Percentiles rank a stretch among this genome's conserved stretches.
phyloP scores from a whole-genome alignment of 2,888 invertebrate genomes.

The Euphydryas editha region DNA sequence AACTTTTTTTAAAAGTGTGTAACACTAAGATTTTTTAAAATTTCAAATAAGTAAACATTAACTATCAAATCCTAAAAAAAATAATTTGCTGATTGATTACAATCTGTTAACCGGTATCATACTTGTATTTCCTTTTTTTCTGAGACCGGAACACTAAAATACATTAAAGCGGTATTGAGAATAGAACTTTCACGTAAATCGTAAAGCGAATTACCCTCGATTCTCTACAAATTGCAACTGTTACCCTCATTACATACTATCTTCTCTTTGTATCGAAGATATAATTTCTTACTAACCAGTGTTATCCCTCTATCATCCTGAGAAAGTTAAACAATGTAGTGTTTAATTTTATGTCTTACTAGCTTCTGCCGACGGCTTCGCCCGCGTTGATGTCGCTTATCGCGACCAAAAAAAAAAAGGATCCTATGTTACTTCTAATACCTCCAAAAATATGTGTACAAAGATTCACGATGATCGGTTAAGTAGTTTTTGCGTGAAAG shows the following conservation, averaged over 20 bases:
- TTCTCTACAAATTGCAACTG: slow-evolving; percentile 8
- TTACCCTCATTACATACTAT: slow-evolving; percentile 5
- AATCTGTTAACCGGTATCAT: too few relatives aligned
- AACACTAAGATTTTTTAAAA: too few relatives aligned
- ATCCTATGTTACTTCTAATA: too few relatives aligned
- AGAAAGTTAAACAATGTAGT: neutral
- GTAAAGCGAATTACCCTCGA: slow-evolving; percentile 30
- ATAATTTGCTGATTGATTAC: neutral
- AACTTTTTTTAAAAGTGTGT: too few relatives aligned
- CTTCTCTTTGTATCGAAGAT: neutral
- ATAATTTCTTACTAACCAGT: neutral
- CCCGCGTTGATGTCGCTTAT: too few relatives aligned
- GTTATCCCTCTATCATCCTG: neutral
- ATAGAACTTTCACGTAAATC: slow-evolving; percentile 19
- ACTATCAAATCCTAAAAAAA: too few relatives aligned
- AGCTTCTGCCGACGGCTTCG: neutral
- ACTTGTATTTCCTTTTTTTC: neutral
- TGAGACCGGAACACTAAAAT: neutral
- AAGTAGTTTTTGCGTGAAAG: too few relatives aligned
- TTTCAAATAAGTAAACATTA: too few relatives aligned
- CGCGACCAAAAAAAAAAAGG: too few relatives aligned
- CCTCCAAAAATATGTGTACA: too few relatives aligned
- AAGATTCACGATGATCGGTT: too few relatives aligned
- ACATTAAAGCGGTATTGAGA: neutral
- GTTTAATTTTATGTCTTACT: neutral